Base-by-base conservation (phyloP, 2,888 invertebrate genomes). In the Epinotia bilunana region DNA sequence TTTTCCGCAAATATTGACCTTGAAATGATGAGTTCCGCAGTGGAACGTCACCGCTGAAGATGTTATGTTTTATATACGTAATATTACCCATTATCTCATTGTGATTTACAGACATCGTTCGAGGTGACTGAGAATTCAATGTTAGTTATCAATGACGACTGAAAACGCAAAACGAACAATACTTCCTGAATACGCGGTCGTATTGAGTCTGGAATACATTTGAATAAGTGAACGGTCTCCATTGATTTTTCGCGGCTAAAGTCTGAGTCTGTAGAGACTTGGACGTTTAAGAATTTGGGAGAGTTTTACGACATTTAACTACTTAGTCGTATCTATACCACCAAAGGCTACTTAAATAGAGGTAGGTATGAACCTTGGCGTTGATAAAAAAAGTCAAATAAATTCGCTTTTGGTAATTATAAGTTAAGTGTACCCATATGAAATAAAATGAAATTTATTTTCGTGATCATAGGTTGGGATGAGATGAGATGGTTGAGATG, bases 1-100 rank as follows among this genome's bases (percentile, higher is more conserved):
- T 81, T 84, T 83, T 83, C 80, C 80, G 81, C 82, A 82, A 83
- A 82, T 83, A 80, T 80, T 77, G 79, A 75, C 72, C 75, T 75
- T 75, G 61, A 60, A 62, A 72, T 75, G 33, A 72, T 75, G 33
- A 72, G 71, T 75, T 75, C 75, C 75, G 75, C 75, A 57, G 33
- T 75, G 46, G 61, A 70, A 75, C 75, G 75, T 75, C 75, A 75
- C 67, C 55, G 57, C 71, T 83, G 83, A 84, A 83, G 83, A 80
- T 73, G 67, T 67, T 62, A 68, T 73, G 67, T 75, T 72, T 75
- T 57, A 67, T 71, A 72, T 75, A 61, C 46, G 67, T 72, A 65
- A 75, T 74, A 74, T 53, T 74, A 60, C 58, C 64, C 53, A 70
- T 74, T 64, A 74, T 74, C 53, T 64, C 23, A 65, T 71, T 74